Conservation (phyloP, 2,888 invertebrate species). For the Azorinus chamasolen region DNA sequence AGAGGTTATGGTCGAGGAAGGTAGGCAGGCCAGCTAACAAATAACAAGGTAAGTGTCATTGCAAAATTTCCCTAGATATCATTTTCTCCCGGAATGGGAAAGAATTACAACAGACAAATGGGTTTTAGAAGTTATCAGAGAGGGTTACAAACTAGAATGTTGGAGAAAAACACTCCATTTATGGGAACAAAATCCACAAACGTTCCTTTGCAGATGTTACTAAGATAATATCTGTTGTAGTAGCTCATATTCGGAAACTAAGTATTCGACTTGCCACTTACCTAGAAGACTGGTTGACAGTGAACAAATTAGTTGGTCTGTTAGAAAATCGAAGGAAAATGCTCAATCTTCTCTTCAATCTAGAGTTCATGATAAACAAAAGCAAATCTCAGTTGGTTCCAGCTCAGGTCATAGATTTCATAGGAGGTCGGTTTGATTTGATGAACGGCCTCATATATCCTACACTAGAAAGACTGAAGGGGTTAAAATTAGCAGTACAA, state of each 20-base stretch:
- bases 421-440: slow-evolving; percentile 25
- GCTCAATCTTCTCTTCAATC: slow-evolving; percentile 38
- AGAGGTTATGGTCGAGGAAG: no score
- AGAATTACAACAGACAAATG: slow-evolving; percentile 49
- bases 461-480: slow-evolving; percentile 35
- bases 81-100: slow-evolving; percentile 41
- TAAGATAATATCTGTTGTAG: slow-evolving; percentile 27
- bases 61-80: slow-evolving; percentile 41
- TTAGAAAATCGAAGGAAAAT: slow-evolving; percentile 31
- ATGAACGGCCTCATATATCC: slow-evolving; percentile 27
- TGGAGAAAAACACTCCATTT: slow-evolving; percentile 28
- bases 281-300: slow-evolving; percentile 46
- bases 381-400: slow-evolving; percentile 40
- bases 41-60: slow-evolving; percentile 28
- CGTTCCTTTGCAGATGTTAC: slow-evolving; percentile 15
- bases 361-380: slow-evolving; percentile 55
- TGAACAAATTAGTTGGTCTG: slow-evolving; percentile 24
- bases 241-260: slow-evolving; percentile 25
- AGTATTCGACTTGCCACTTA: slow-evolving; percentile 24
- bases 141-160: slow-evolving; percentile 54
- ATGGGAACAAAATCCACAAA: slow-evolving; percentile 24
- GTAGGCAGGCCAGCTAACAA: slow-evolving; percentile 8
- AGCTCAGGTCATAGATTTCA: slow-evolving; percentile 38
- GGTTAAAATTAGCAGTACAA: slow-evolving; percentile 11
- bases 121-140: slow-evolving; percentile 34